Base-by-base conservation (phyloP, 2,797 vertebrate genomes). In the Heterohyrax brucei region DNA sequence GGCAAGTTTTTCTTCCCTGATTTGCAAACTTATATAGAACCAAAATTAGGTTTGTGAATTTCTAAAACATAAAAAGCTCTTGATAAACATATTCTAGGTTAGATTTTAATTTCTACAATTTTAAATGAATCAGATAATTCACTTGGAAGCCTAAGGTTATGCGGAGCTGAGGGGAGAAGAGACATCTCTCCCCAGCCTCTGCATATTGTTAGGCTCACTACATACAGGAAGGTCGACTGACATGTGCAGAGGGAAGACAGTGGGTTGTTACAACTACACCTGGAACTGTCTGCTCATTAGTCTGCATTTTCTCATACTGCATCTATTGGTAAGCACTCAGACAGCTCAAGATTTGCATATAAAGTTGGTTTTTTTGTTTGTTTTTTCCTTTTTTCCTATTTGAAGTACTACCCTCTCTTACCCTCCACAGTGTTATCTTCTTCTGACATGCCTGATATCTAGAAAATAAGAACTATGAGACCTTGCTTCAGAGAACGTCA, bases 31-130 rank as follows among this genome's bases (percentile, higher is more conserved):
- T 78, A 78, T 62, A 44, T 87, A 46, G 77, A 97, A 85, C 22
- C 76, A 89, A 94, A 91, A 24, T 92, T 70, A 85, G 61, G 61
- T 82, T 92, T 94, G 72, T 64, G 21, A 82, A 84, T 93, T 83
- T 81, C 87, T n/a, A 93, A 96, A 97, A 87, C 10, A 82, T 48
- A 70, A 91, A 82, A 95, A 96, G 46, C 62, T 95, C 88, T 68
- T 84, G 48, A 96, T 87, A 93, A 68, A 48, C 46, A 53, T 73
- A 86, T 46, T 83, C 33, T 94, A 76, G 44, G 85, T 77, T 91
- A 87, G 46, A 80, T 91, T 87, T 95, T 77, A 83, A 87, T 68
- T 93, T 95, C 56, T 59, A 13, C 26, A 80, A 46, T 92, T 90
- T 92, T 68, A 89, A 95, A 61, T 68, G 39, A 72, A 84, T 61